Evolutionary conservation across 2,888 invertebrate species (phyloP), one percentile per base, ranked within the genome.

Genomic region (Limnephilus auricula): DNA sequence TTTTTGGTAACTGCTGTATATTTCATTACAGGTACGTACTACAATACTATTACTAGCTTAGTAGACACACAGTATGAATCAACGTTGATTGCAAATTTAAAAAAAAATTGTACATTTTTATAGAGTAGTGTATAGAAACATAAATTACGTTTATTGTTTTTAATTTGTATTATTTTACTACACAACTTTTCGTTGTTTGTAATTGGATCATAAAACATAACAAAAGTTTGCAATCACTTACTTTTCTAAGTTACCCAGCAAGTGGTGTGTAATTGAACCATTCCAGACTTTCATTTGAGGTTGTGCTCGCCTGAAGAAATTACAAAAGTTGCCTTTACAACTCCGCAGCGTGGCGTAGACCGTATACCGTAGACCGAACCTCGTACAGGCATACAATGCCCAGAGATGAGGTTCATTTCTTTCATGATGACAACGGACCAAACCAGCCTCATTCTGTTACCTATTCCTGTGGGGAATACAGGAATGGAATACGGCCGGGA

Each of bases 261-360:
- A 90, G 80, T 78, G 80, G 45, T 37, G 84, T 65, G 90, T 90
- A 90, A 90, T 90, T 90, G 90, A 90, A 84, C 84, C 84, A 90
- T 90, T 90, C 84, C 78, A 34, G 79, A 65, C 82, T 90, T 85
- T 90, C 90, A 89, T 89, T 89, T 84, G 78, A 78, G 50, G 90
- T 84, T 90, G 30, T 87, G 50, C 65, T 34, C 85, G 87, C 65
- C 65, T 37, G 13, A 84, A 85, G 84, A 85, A 90, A 90, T 90
- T 84, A 90, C 84, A 90, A 90, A 90, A 90, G 84, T 90, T 90
- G 83, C 34, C 78, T 78, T 90, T 83, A 90, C 37, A 83, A 78
- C 90, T 34, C 82, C 10, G 34, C 89, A 89, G 45, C 31, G 40
- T 89, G 89, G 82, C 89, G 82, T 65, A 82, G 25, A n/a, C 82